phyloP scores from a whole-genome alignment of 2,113 vertebrate species.

The human region DNA sequence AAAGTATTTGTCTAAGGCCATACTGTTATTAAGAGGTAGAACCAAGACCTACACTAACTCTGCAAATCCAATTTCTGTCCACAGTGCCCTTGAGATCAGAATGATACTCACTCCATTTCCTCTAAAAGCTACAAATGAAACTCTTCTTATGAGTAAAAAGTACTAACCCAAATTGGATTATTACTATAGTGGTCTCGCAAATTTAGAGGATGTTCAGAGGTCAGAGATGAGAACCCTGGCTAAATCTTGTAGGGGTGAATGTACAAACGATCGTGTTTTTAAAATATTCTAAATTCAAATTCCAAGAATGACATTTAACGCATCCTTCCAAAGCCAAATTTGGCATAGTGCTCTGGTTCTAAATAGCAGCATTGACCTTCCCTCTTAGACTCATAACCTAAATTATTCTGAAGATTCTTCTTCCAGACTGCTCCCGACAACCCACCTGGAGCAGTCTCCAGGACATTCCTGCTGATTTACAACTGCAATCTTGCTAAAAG shows the following conservation, averaged over 20 bases:
- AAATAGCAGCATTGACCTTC: slow-evolving; percentile 67
- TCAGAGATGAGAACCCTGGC: background rate
- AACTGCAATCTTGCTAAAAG: slow-evolving; percentile 66
- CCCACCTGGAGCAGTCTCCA: slow-evolving; percentile 43
- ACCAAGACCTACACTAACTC: background rate
- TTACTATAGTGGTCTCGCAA: slow-evolving; percentile 6
- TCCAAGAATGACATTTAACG: slow-evolving; percentile 42
- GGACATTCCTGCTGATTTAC: slow-evolving; percentile 57
- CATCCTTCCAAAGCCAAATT: slow-evolving; percentile 33
- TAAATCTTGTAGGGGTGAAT: background rate
- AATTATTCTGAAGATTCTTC: slow-evolving; percentile 59
- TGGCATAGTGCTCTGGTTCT: slow-evolving; percentile 30
- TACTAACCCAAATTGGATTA: background rate
- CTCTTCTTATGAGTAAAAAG: background rate
- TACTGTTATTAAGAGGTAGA: background rate
- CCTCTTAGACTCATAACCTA: slow-evolving; percentile 15
- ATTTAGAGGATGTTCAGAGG: slow-evolving; percentile 38
- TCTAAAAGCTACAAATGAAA: background rate
- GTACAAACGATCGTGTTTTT: background rate
- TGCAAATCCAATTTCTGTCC: background rate
- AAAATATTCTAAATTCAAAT: slow-evolving; percentile 43
- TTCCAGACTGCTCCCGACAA: slow-evolving; percentile 10
- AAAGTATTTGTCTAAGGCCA: background rate
- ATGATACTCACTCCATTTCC: background rate
- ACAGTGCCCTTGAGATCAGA: background rate